Evolutionary conservation across 2,113 vertebrate species (phyloP), one percentile per base, ranked within the genome.

Genomic region (Pterocles gutturalis): DNA sequence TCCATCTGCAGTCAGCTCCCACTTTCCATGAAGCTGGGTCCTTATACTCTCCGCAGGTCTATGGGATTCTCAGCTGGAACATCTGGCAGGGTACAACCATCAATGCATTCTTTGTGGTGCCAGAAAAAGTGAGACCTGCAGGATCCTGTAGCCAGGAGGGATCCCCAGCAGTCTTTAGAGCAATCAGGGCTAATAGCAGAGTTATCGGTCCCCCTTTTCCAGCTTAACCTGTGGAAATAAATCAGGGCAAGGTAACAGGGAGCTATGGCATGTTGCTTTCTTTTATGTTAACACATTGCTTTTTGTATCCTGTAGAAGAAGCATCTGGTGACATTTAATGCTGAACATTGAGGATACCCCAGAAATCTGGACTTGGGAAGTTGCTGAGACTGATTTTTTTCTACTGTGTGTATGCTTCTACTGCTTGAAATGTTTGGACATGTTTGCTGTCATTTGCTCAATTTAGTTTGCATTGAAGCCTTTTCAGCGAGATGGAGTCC

Each of bases 281-380:
- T 82, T 12, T 33, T 58, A 64, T 46, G 22, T 43, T 92, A 90
- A 95, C 38, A 55, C 9, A 11, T n/a, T 38, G 46, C 3, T 45
- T 86, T 96, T 94, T 77, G 20, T 77, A 18, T 86, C 58, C 49
- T 90, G 45, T 43, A 97, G 86, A 72, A 79, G 28, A 84, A 65
- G 15, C 53, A 26, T 17, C 61, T 58, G 65, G 1, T 65, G 83
- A 83, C 48, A 71, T 90, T 5, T 34, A 69, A 33, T 13, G 45
- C 43, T 69, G 66, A 92, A 62, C 11, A 5, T 3, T 18, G 66
- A 92, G 26, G 54, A 94, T 69, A 64, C 70, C 33, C 34, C 45
- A 65, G 57, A 90, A 60, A 13, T 51, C 54, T 11, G 8, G 53
- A 33, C 29, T 13, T 72, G 62, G 62, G 38, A 93, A 93, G 28